Conservation (phyloP, 2,888 invertebrate genomes). For the Cheilosia vernalis region DNA sequence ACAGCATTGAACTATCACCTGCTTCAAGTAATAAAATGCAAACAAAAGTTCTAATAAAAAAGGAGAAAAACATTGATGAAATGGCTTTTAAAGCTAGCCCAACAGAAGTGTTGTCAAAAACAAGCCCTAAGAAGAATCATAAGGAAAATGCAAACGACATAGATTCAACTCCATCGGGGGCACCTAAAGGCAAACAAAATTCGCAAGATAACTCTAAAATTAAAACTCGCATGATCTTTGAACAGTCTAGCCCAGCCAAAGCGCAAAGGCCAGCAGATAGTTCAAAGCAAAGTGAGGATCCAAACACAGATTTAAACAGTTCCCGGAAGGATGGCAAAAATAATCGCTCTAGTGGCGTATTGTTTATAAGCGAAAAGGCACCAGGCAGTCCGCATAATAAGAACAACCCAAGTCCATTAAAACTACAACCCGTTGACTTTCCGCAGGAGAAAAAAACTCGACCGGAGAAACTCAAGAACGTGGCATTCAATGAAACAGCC, state of each 20-base stretch:
- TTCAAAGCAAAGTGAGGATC: not conserved
- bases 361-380: slow-evolving; percentile 29
- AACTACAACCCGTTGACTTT: not conserved
- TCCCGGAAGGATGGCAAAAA: not conserved
- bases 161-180: too few species aligned
- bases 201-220: too few species aligned
- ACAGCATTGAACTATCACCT: not conserved
- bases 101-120: not conserved
- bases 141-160: not conserved
- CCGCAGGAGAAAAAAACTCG: not conserved
- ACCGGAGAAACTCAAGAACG: slow-evolving; percentile 65
- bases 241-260: not conserved
- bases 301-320: not conserved
- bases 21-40: slow-evolving; percentile 15
- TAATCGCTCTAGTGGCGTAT: too few species aligned
- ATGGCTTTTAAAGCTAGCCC: not conserved
- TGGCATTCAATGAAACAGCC: slow-evolving; percentile 76
- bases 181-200: too few species aligned
- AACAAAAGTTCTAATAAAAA: slow-evolving; percentile 40
- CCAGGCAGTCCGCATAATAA: not conserved
- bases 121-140: not conserved
- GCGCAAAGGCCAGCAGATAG: not conserved
- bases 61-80: slow-evolving; percentile 32
- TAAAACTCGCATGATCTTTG: too few species aligned
- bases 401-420: slow-evolving; percentile 38